These are phyloP conservation scores for Egretta garzetta DNA, from an alignment of 2,113 vertebrate species.

Conservation along the genomic window DNA sequence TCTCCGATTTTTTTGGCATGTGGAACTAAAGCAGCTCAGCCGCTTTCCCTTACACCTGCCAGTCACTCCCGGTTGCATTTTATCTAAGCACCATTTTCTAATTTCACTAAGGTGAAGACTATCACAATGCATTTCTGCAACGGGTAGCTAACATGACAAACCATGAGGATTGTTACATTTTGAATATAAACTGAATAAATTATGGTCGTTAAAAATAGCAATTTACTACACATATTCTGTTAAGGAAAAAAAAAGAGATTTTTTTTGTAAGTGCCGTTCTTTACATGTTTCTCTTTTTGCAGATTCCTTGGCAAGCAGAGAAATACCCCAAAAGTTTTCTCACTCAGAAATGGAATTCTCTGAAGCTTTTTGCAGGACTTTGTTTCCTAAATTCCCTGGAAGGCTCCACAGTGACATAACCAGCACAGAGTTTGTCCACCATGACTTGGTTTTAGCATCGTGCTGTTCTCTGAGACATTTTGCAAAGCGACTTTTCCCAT, in stretches of 20 bases:
- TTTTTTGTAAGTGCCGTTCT: background rate
- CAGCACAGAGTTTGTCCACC: rapidly evolving
- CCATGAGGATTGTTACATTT: background rate
- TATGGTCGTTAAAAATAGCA: background rate
- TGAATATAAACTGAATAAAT: slow-evolving; percentile 13
- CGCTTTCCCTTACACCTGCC: background rate
- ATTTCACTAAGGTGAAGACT: background rate
- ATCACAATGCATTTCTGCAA: background rate
- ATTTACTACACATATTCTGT: background rate
- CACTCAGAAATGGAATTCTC: background rate
- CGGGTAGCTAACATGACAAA: slow-evolving; percentile 3
- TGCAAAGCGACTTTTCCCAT: background rate
- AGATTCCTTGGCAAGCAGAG: background rate
- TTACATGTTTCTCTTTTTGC: background rate
- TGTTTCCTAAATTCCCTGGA: background rate
- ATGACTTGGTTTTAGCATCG: background rate
- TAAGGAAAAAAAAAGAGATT: background rate
- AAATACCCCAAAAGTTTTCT: background rate
- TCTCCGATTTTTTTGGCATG: background rate
- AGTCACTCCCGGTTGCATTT: slow-evolving; percentile 1
- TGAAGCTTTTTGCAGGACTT: background rate
- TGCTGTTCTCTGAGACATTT: background rate
- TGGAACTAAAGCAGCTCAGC: background rate
- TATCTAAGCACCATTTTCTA: slow-evolving; percentile 26
- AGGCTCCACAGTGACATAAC: background rate